These are phyloP conservation scores for Novumbra hubbsi DNA, from an alignment of 2,797 vertebrate genomes.

Conservation along the genomic window DNA sequence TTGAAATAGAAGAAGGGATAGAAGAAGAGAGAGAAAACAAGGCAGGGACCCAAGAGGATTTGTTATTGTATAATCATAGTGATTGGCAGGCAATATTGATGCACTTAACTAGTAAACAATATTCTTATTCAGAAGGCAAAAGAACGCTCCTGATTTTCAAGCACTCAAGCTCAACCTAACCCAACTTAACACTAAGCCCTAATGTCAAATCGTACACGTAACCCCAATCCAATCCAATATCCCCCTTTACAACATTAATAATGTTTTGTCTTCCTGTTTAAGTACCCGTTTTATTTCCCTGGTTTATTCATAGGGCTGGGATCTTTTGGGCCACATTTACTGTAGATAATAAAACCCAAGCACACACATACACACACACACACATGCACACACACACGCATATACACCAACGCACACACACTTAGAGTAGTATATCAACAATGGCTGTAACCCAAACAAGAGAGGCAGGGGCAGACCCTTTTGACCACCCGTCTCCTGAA, in stretches of 20 bases:
- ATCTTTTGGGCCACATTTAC: too few relatives aligned
- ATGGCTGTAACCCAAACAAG: not conserved
- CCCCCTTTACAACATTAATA: too few relatives aligned
- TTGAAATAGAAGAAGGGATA: conserved; percentile 19
- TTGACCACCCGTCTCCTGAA: not conserved
- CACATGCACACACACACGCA: conserved; percentile 10
- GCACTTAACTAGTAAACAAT: not conserved
- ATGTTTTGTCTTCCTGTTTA: too few relatives aligned
- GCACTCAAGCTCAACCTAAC: not conserved
- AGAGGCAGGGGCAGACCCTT: too few relatives aligned
- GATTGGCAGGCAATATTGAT: not conserved
- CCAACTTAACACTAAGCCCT: too few relatives aligned
- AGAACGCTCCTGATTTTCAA: not conserved
- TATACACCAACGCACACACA: conserved; percentile 15
- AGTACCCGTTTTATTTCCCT: too few relatives aligned
- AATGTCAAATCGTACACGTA: too few relatives aligned
- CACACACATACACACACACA: conserved; percentile 14
- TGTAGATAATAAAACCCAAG: conserved; percentile 4
- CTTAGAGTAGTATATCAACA: conserved; percentile 1
- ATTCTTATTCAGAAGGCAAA: not conserved
- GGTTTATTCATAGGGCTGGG: too few relatives aligned
- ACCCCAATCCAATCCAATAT: too few relatives aligned
- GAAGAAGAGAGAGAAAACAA: not conserved
- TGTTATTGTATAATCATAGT: not conserved
- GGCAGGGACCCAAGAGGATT: not conserved